Conservation (phyloP, 2,797 vertebrate species). For the Phrynocephalus vlangalii region DNA sequence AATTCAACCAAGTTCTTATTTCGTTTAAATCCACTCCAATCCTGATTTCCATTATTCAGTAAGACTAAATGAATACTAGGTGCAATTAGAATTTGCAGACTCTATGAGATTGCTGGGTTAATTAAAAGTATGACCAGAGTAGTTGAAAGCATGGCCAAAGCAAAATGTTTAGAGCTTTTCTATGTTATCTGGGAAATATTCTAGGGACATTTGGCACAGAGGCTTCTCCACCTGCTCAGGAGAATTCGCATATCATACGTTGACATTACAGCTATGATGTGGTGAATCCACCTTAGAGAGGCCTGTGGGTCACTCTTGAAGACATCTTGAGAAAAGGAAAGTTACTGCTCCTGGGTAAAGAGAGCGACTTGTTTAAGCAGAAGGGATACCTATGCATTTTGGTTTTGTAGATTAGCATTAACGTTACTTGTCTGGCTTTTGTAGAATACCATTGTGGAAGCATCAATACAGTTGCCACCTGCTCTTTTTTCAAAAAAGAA, state of each 20-base stretch:
- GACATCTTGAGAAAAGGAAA: not conserved
- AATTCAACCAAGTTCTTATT: not conserved
- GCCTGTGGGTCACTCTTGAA: too few relatives aligned
- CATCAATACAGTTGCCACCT: slow-evolving; percentile 92
- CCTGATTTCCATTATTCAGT: not conserved
- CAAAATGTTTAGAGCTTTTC: too few relatives aligned
- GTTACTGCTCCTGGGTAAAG: not conserved
- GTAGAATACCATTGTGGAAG: slow-evolving; percentile 92
- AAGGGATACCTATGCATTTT: not conserved
- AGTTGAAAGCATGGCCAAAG: not conserved
- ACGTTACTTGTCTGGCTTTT: slow-evolving; percentile 22
- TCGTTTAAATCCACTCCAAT: not conserved
- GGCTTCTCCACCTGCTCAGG: not conserved
- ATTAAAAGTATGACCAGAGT: not conserved
- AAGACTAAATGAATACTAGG: not conserved
- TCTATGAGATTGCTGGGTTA: too few relatives aligned
- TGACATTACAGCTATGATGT: too few relatives aligned
- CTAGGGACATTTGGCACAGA: not conserved
- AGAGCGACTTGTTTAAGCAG: not conserved
- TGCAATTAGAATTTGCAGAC: too few relatives aligned
- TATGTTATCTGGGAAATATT: not conserved
- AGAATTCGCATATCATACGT: not conserved
- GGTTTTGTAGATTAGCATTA: slow-evolving; percentile 14
- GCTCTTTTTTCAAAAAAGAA: slow-evolving; percentile 87
- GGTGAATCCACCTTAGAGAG: not conserved